These are phyloP conservation scores for Oncorhynchus masou DNA, from an alignment of 2,113 vertebrate species.

Conservation along the genomic window DNA sequence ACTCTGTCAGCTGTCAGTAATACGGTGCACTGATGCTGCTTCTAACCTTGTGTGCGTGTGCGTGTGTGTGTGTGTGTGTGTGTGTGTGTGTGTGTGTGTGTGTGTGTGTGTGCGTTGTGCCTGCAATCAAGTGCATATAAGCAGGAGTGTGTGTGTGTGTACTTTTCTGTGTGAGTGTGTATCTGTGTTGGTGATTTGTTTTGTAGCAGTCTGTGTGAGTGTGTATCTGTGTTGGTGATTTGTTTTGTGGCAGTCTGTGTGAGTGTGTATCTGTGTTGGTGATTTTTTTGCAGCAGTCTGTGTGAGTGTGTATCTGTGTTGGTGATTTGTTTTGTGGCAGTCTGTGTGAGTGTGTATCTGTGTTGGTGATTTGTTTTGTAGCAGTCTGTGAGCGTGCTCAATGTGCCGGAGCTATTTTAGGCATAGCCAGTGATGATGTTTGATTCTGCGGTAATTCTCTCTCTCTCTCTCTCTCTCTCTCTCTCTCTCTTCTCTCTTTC, in stretches of 20 bases:
- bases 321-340: not conserved
- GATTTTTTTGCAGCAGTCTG: not conserved
- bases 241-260: not conserved
- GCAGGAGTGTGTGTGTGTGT: too few species aligned
- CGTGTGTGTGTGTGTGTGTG: too few species aligned
- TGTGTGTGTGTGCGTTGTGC: too few species aligned
- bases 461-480: constrained; percentile 28
- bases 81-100: too few species aligned
- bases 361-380: not conserved
- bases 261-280: constrained; percentile 16
- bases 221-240: too few species aligned
- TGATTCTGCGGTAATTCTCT: constrained; percentile 57
- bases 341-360: constrained; percentile 3
- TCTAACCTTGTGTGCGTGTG: not conserved
- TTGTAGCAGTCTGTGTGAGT: constrained; percentile 1
- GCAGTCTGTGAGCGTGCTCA: constrained; percentile 17
- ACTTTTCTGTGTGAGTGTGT: not conserved
- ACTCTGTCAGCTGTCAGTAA: constrained; percentile 67
- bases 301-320: constrained; percentile 23
- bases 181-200: not conserved
- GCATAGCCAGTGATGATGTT: constrained; percentile 55
- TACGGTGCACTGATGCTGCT: constrained; percentile 36
- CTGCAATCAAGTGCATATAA: too few species aligned
- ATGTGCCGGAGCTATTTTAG: constrained; percentile 67
- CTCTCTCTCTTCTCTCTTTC: constrained; percentile 47